Evolutionary conservation across 2,113 vertebrate species (phyloP), one percentile per base, ranked within the genome.

Genomic region (Pholis gunnellus): DNA sequence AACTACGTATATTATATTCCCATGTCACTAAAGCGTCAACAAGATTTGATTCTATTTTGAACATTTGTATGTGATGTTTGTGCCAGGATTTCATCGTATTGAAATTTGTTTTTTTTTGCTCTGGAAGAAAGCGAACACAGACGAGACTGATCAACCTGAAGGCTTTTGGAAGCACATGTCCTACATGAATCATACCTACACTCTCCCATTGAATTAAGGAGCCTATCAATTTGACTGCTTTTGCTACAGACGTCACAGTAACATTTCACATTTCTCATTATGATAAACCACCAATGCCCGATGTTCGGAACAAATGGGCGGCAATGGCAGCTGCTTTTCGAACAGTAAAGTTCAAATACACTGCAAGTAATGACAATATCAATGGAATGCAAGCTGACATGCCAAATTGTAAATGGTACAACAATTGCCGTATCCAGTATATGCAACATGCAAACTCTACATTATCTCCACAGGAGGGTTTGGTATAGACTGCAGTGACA

Each of bases 381-480:
- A 31, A 25, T 27, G 17, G 22, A 69, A 70, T 36, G 29, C 15
- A 83, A 52, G 75, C 20, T 52, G 34, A 54, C 25, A 50, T 31
- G 50, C n/a, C 31, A 67, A 86, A 80, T 50, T 75, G 31, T 61
- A 50, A 25, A 61, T 14, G 44, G 18, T 72, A 38, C 66, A 72
- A 48, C 27, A 0, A 46, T 52, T 54, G 6, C 61, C 5, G 0
- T 56, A 57, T 78, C 18, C 7, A 25, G 52, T 27, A 31, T 52
- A 57, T 54, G 48, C 20, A 40, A 75, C 13, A 34, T 36, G 10
- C 27, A 70, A 18, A 60, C 6, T 78, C 40, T 25, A 67, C 36
- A 68, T 73, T 54, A 80, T 80, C 42, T 72, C 66, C 42, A 64
- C 65, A 63, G 64, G 72, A 74, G 42, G 50, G 34, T 52, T 79